Conservation (phyloP, 1,140 invertebrate species). For the Mizuhopecten yessoensis region DNA sequence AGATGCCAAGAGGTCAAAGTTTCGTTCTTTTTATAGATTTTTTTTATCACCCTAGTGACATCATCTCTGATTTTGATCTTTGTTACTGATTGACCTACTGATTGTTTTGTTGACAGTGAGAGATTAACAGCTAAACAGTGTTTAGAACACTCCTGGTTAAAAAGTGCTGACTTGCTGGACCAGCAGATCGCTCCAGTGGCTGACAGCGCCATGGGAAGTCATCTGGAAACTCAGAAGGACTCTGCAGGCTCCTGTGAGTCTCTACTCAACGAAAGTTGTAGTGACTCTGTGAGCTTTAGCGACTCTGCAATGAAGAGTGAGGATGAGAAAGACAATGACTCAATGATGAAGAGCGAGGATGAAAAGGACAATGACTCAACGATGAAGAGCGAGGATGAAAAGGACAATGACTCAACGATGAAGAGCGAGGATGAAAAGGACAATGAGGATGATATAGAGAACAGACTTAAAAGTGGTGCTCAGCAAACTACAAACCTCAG, state of each 20-base stretch:
- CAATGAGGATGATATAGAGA: conserved; percentile 40
- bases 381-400: conserved; percentile 8
- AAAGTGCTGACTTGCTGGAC: conserved; percentile 44
- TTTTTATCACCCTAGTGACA: no score
- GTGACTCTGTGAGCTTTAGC: background rate
- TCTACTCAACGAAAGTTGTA: background rate
- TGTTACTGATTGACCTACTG: background rate
- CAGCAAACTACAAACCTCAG: no score
- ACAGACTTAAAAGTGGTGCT: background rate
- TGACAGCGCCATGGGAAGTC: background rate
- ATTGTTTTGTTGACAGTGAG: conserved; percentile 83
- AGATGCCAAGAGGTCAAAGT: no score
- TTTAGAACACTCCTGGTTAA: conserved; percentile 87
- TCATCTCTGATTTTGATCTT: no score
- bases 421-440: background rate
- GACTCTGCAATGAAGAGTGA: background rate
- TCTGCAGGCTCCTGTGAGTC: conserved; percentile 5
- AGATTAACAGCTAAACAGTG: conserved; percentile 87
- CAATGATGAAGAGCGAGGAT: background rate
- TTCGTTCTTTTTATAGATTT: no score
- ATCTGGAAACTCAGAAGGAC: background rate
- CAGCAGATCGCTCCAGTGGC: background rate
- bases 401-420: background rate
- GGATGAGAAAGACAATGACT: conserved; percentile 8
- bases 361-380: no score